Percentiles rank a stretch among this genome's conserved stretches.
Conservation (phyloP, 1,140 invertebrate genomes). For the Drosophila varians region DNA sequence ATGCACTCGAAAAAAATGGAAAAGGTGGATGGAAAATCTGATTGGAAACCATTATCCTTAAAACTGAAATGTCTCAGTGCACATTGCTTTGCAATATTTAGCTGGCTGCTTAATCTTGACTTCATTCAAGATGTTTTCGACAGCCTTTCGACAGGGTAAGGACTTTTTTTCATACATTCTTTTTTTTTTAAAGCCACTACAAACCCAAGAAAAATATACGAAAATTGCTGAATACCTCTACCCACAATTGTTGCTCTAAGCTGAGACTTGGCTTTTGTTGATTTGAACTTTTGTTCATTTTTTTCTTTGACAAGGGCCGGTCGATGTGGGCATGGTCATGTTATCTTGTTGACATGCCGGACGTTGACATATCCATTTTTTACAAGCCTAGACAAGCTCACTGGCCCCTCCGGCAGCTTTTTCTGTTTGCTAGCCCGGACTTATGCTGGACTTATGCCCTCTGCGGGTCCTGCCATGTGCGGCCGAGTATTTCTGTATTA, state of each 20-base stretch:
- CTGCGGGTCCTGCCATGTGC: constrained; percentile 11
- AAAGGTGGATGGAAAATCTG: no score
- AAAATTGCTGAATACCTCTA: not conserved
- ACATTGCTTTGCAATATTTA: constrained; percentile 15
- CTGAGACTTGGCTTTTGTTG: constrained; percentile 65
- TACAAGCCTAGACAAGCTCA: constrained; percentile 52
- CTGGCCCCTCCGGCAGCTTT: constrained; percentile 20
- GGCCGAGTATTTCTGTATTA: constrained; percentile 21
- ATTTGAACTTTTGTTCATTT: constrained; percentile 65
- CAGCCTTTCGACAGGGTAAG: constrained; percentile 37
- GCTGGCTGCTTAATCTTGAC: constrained; percentile 40
- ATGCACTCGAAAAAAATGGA: constrained; percentile 8
- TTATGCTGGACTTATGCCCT: constrained; percentile 52
- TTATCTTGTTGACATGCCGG: constrained; percentile 79
- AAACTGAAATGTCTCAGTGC: constrained; percentile 10
- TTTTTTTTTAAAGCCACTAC: not conserved
- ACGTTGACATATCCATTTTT: constrained; percentile 82
- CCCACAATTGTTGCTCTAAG: constrained; percentile 58
- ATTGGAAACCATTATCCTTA: no score
- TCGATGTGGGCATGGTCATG: constrained; percentile 49
- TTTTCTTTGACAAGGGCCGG: constrained; percentile 49
- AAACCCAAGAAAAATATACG: constrained; percentile 1
- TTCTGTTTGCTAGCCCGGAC: constrained; percentile 49
- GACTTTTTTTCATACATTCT: constrained; percentile 34
- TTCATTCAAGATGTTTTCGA: constrained; percentile 39